Conservation (phyloP, 2,888 invertebrate species). For the Pristionchus maxplancki region DNA sequence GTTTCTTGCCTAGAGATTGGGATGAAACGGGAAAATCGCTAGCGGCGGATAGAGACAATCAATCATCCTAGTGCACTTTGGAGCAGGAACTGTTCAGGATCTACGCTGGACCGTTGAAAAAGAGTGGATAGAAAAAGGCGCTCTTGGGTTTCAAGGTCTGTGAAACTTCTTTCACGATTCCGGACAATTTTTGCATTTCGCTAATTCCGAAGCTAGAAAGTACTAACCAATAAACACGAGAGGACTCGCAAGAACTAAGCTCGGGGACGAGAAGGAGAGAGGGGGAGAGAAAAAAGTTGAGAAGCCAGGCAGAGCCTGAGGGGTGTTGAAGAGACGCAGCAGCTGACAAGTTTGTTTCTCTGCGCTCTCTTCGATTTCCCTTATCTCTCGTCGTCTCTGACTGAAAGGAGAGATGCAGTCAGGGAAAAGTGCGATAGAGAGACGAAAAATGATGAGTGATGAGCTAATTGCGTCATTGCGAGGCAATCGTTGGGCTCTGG, state of each 20-base stretch:
- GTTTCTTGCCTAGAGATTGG: no score
- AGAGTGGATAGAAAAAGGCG: no score
- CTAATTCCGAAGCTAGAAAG: background rate
- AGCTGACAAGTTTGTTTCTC: constrained; percentile 18
- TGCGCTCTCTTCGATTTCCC: background rate
- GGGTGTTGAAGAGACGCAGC: constrained; percentile 10
- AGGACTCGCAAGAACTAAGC: background rate
- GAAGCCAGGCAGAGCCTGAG: background rate
- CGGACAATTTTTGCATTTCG: no score
- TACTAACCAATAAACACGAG: constrained; percentile 12
- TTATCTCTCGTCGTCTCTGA: background rate
- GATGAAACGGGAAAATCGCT: constrained; percentile 12
- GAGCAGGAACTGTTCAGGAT: background rate
- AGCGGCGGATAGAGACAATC: background rate
- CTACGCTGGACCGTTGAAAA: background rate
- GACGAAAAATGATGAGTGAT: constrained; percentile 1
- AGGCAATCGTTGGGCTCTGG: background rate
- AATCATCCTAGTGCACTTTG: background rate
- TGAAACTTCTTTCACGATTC: no score
- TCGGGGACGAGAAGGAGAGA: background rate
- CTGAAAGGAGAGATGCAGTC: constrained; percentile 26
- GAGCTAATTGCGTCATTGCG: constrained; percentile 16
- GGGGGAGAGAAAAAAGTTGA: background rate
- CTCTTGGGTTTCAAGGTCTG: no score
- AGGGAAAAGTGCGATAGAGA: background rate